These are phyloP conservation scores for Phyllopteryx taeniolatus DNA, from an alignment of 2,113 vertebrate genomes.

Conservation along the genomic window DNA sequence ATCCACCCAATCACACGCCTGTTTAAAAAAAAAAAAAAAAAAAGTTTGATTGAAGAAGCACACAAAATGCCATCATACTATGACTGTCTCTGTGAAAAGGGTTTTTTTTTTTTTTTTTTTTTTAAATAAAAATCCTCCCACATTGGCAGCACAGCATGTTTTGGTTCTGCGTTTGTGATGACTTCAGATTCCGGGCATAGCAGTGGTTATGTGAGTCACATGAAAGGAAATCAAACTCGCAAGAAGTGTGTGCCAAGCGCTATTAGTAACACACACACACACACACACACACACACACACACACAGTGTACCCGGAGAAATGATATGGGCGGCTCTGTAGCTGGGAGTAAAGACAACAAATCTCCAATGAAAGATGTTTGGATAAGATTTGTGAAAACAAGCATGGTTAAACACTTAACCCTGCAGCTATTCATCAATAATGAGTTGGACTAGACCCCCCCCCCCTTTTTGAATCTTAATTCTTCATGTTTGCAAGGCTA, in stretches of 20 bases:
- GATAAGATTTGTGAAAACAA: slow-evolving; percentile 9
- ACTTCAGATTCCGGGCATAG: slow-evolving; percentile 59
- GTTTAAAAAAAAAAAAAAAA: neutral
- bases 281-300: slow-evolving; percentile 14
- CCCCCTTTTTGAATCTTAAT: too few relatives aligned
- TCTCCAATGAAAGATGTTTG: slow-evolving; percentile 13
- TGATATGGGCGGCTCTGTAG: slow-evolving; percentile 6
- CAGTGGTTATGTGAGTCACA: slow-evolving; percentile 35
- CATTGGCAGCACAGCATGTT: slow-evolving; percentile 56
- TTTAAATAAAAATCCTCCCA: neutral
- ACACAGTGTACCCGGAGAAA: slow-evolving; percentile 12
- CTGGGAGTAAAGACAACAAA: slow-evolving; percentile 17
- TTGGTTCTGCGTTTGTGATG: slow-evolving; percentile 42
- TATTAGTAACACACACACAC: slow-evolving; percentile 15
- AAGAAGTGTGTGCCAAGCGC: slow-evolving; percentile 29
- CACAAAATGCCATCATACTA: neutral
- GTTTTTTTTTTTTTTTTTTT: neutral
- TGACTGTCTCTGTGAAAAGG: neutral
- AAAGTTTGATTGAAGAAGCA: neutral
- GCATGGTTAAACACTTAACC: neutral
- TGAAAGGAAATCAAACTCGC: slow-evolving; percentile 30
- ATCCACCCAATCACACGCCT: neutral
- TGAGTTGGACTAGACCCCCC: too few relatives aligned
- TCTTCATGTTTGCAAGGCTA: too few relatives aligned
- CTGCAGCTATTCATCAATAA: neutral